Evolutionary conservation across 1,140 invertebrate species (phyloP).

Genomic region (Drosophila nebulosa): DNA sequence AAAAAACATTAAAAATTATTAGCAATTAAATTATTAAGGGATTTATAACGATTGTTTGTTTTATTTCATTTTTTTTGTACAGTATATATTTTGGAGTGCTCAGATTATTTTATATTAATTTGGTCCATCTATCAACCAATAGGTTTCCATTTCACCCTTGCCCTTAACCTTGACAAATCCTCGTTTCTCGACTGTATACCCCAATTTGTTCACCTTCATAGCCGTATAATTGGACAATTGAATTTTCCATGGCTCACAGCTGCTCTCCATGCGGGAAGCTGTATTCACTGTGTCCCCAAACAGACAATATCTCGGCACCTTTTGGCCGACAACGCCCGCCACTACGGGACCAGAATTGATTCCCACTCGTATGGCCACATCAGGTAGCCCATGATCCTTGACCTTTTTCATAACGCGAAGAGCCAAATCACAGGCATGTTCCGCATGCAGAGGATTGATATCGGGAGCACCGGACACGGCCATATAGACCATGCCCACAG

Average conservation of each 20-base stretch:
- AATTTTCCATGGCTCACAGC: conserved; percentile 77
- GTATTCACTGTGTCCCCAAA: conserved; percentile 95
- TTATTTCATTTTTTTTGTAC: neutral
- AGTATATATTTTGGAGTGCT: neutral
- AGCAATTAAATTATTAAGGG: too few species aligned
- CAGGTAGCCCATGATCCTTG: conserved; percentile 83
- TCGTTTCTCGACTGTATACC: conserved; percentile 85
- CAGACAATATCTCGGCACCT: conserved; percentile 89
- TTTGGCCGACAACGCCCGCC: conserved; percentile 88
- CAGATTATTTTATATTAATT: conserved; percentile 9
- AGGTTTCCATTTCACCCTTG: conserved; percentile 94
- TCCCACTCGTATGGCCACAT: conserved; percentile 86
- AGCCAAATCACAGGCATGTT: conserved; percentile 89
- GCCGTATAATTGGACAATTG: conserved; percentile 80
- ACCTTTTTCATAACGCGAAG: conserved; percentile 85
- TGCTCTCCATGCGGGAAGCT: conserved; percentile 89
- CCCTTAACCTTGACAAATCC: conserved; percentile 90
- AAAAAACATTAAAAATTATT: neutral
- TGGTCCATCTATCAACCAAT: conserved; percentile 85
- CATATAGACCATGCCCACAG: conserved; percentile 93
- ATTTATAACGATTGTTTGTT: neutral
- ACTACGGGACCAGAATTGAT: conserved; percentile 90
- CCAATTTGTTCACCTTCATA: conserved; percentile 76
- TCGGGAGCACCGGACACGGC: conserved; percentile 92
- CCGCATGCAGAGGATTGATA: conserved; percentile 87